Evolutionary conservation across 2,113 vertebrate species (phyloP).

Genomic region (Sceloporus tristichus): DNA sequence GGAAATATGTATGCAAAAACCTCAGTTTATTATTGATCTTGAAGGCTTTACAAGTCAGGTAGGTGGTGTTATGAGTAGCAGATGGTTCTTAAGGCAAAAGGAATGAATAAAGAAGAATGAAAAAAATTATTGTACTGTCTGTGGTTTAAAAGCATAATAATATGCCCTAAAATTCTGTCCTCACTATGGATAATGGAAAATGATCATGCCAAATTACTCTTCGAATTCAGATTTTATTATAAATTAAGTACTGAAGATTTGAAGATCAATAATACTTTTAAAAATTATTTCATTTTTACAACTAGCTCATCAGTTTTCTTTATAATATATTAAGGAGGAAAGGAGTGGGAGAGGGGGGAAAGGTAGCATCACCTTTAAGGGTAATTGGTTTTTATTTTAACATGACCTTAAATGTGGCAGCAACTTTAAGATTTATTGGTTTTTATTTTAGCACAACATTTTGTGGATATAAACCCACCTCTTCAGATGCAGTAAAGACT

Average conservation of each 20-base stretch:
- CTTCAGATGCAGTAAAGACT: too few species aligned
- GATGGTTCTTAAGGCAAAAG: background rate
- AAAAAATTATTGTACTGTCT: background rate
- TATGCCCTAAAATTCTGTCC: background rate
- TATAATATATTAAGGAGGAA: background rate
- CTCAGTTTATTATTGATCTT: background rate
- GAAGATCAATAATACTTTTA: too few species aligned
- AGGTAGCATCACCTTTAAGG: too few species aligned
- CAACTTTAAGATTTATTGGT: too few species aligned
- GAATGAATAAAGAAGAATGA: background rate
- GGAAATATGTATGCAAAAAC: background rate
- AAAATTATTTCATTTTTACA: background rate
- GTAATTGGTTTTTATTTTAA: too few species aligned
- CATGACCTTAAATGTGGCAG: too few species aligned
- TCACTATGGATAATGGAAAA: background rate
- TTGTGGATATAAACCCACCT: too few species aligned
- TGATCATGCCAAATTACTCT: background rate
- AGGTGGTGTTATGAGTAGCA: background rate
- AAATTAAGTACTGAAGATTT: background rate
- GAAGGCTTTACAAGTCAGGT: background rate
- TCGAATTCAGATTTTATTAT: constrained; percentile 15
- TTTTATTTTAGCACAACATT: too few species aligned
- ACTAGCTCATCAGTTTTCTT: background rate
- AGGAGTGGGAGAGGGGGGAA: too few species aligned
- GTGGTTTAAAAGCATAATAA: background rate